A percentile compares a stretch with the other conserved stretches of the same genome.
Conservation (phyloP, 2,888 invertebrate species). For the Crematogaster levior region DNA sequence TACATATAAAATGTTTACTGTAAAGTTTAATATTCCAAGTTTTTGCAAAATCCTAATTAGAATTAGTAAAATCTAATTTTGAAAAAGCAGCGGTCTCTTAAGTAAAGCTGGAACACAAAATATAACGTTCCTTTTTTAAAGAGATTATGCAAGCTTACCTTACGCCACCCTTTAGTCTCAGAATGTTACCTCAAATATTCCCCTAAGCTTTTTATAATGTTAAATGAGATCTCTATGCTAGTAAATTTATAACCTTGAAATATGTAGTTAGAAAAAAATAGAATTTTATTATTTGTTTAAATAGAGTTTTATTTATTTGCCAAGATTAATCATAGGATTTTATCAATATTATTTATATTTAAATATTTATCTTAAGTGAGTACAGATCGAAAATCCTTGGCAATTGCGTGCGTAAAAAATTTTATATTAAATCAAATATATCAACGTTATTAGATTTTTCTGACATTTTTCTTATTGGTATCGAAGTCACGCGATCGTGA, state of each 20-base stretch:
- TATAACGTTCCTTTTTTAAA: neutral
- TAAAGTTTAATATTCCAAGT: neutral
- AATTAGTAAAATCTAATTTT: conserved; percentile 8
- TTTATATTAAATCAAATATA: conserved; percentile 30
- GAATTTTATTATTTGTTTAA: conserved; percentile 16
- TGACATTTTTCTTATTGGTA: conserved; percentile 29
- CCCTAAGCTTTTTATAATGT: conserved; percentile 13
- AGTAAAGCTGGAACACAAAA: conserved; percentile 2
- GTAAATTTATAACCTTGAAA: neutral
- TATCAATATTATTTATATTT: neutral
- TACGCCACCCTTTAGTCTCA: neutral
- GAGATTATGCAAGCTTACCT: conserved; percentile 19
- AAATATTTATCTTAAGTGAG: neutral
- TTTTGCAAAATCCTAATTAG: neutral
- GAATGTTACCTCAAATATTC: conserved; percentile 29
- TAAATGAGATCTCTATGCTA: neutral
- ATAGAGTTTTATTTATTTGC: too few relatives aligned
- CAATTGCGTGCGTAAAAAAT: neutral
- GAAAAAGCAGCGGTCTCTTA: conserved; percentile 3
- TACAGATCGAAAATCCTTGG: neutral
- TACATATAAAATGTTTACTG: neutral
- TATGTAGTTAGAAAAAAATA: conserved; percentile 22
- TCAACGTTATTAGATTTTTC: conserved; percentile 11
- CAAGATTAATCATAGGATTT: neutral
- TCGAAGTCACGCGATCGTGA: conserved; percentile 12